Evolutionary conservation across 2,888 invertebrate species (phyloP), one percentile per base, ranked within the genome.

Genomic region (Caenorhabditis sp.): DNA sequence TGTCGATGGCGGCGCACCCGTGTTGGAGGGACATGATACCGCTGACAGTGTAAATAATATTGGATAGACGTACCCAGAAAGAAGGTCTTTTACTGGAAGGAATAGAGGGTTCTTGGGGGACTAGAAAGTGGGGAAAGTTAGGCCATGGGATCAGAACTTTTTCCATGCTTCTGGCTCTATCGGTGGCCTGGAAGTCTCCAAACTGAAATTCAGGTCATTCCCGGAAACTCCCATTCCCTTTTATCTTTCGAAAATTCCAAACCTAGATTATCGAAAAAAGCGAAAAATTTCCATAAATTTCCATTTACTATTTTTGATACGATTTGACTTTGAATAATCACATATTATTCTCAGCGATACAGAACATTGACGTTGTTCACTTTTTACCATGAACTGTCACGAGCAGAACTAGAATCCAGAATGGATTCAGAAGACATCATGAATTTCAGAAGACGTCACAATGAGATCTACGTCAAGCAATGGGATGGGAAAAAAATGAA

Each of bases 391-490:
- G 35, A 28, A 49, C 66, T 49, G 35, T 66, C 49, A 49, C 49
- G 51, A 35, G 44, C 47, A 44, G 26, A 22, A 16, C 14, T 51
- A n/a, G 10, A 54, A 28, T 19, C 26, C 38, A 38, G 28, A 26
- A 64, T 19, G 44, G 16, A 28, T 49, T 28, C 35, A 51, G 28
- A 31, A 66, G 47, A 64, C 47, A 49, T 47, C 64, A 56, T 12
- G 14, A 19, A 19, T 24, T 22, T 26, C 35, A 38, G 54, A 68
- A 68, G 68, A 54, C 68, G 68, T 68, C 68, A 68, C 68, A 54
- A 68, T 54, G 54, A 26, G 38, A 68, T 54, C 16, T 51, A 68
- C 68, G 68, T 68, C 68, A 68, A 47, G n/a, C 6, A 47, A n/a
- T n/a, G n/a, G n/a, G n/a, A n/a, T n/a, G n/a, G 47, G 41, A 24